Evolutionary conservation across 2,113 vertebrate species (phyloP).

Genomic region (Plecturocebus donacophilus): DNA sequence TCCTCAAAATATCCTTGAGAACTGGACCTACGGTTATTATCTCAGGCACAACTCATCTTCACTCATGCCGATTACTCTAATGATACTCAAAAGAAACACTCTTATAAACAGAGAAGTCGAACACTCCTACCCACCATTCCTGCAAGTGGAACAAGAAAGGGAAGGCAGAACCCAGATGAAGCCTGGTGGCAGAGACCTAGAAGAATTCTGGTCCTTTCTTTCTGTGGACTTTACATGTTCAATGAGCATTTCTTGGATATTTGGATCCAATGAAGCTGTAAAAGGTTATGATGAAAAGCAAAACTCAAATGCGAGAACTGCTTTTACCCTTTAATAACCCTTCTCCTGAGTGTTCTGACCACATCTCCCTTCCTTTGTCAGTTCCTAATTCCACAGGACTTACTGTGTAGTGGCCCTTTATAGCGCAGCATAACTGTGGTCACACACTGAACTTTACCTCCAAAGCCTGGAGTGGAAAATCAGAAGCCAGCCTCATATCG

Average conservation of each 20-base stretch:
- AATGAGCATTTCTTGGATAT: slow-evolving; percentile 8
- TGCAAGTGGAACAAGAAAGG: neutral
- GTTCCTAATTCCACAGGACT: slow-evolving; percentile 48
- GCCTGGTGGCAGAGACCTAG: neutral
- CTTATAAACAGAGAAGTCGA: neutral
- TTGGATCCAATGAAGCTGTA: slow-evolving; percentile 32
- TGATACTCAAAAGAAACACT: neutral
- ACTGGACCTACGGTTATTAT: neutral
- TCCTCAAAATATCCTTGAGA: neutral
- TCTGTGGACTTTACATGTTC: neutral
- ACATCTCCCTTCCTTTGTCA: neutral
- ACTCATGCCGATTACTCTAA: rapidly evolving
- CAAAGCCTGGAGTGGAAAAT: neutral
- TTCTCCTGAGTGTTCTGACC: neutral
- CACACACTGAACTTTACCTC: neutral
- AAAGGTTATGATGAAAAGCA: slow-evolving; percentile 48
- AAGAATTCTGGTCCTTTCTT: slow-evolving; percentile 22
- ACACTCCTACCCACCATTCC: neutral
- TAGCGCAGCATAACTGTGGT: neutral
- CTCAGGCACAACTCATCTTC: neutral
- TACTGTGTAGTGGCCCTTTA: neutral
- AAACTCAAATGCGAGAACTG: neutral
- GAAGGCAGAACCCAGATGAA: neutral
- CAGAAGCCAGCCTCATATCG: neutral
- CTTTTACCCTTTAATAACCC: neutral